Evolutionary conservation across 2,888 invertebrate genomes (phyloP), one percentile per base, ranked within the genome.

Genomic region (Dasypogon diadema): DNA sequence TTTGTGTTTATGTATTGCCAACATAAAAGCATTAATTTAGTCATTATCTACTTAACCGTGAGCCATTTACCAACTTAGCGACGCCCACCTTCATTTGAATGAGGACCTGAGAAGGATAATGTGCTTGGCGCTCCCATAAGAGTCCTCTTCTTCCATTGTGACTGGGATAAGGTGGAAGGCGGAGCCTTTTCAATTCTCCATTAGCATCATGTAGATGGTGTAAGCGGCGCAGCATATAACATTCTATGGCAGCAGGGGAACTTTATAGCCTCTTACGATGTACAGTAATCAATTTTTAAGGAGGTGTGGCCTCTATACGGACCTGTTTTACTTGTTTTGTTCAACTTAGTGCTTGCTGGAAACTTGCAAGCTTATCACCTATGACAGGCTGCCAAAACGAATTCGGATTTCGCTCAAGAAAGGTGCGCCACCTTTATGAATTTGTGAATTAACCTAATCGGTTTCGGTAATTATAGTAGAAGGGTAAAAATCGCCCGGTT

Each of bases 1-100:
- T 70, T 74, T 68, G 74, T 74, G 68, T 74, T 75, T 77, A 76
- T 77, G 56, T 77, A 75, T 48, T 73, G 51, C 73, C 75, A 82
- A 85, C 82, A 86, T 85, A 85, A 85, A 85, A 83, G 84, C 83
- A 84, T 85, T 86, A 86, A 84, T 85, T 85, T 84, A 84, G 84
- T 84, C 83, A 85, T 85, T 85, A 85, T 85, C 85, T 85, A 82
- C 85, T 85, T 85, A 86, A 83, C 83, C 81, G 81, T 81, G 78
- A 75, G 78, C 77, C 75, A 63, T 74, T 51, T 74, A 74, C 58
- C 51, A 34, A 76, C 37, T 75, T 51, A 72, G 75, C 54, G 56
- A 51, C 75, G 60, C 60, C 75, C 73, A 68, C 58, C 21, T 73
- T 22, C 8, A 1, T 63, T 3, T 30, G 12, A 46, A 18, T 30